Base-by-base conservation (phyloP, 2,113 vertebrate species). In the Sigmodon hispidus region DNA sequence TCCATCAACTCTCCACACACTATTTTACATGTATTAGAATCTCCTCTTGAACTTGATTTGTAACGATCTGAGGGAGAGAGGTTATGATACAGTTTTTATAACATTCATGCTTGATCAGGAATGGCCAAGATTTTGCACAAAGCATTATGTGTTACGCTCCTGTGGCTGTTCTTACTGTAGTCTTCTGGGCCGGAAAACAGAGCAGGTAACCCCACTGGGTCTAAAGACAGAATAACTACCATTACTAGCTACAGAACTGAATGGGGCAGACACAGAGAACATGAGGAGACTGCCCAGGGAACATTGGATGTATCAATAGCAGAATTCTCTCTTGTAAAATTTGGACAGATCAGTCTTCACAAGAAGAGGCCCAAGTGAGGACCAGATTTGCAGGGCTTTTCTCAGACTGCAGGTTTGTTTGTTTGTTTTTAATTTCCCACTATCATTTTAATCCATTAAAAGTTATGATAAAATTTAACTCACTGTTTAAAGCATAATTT, bases 1-100 rank as follows among this genome's bases (percentile, higher is more conserved):
- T 6, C 12, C 1, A 15, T 21, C 4, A 1, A 6, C 11, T 55
- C 10, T 3, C 2, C 12, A 52, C 0, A 6, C 1, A 3, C 16
- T 7, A 1, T 22, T 31, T 40, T 22, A 55, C 8, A 8, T 15
- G 31, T 10, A 13, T 70, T 11, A 36, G 52, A 61, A 17, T 9
- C 45, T 57, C n/a, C 12, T 83, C 3, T 24, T 70, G 67, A 70
- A 17, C 4, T 57, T 36, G 8, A 43, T 9, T 8, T 43, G 7
- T 83, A 31, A 45, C 45, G 34, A 5, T 5, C 21, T 11, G 63
- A 63, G 8, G 24, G 36, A 48, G 26, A 91, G 34, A 72, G 43
- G 40, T 52, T 29, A n/a, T 55, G 48, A 26, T 6, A 45, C 6
- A 45, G 12, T 70, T 52, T 61, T 76, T 57, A 76, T 55, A 40